Percentiles rank a stretch among this genome's conserved stretches.
Conservation (phyloP, 2,797 vertebrate species). For the Malurus leucopterus region DNA sequence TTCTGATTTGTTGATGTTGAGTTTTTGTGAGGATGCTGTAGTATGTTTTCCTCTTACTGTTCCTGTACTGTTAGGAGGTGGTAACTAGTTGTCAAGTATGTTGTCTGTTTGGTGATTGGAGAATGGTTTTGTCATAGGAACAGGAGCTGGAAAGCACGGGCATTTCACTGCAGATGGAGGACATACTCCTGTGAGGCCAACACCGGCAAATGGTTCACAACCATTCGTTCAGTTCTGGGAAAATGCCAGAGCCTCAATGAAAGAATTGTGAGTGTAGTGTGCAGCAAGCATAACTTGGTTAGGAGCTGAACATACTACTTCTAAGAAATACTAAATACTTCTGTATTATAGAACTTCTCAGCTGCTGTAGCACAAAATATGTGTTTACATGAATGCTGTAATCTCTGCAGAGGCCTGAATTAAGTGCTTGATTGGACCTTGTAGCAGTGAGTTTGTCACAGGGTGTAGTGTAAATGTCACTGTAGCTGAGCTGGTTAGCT, state of each 20-base stretch:
- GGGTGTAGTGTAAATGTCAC: background rate
- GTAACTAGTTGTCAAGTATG: background rate
- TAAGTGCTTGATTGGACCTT: background rate
- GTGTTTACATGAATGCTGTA: background rate
- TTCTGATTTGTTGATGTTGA: background rate
- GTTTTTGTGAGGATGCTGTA: background rate
- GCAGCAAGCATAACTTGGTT: background rate
- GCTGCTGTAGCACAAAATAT: background rate
- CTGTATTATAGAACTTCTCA: background rate
- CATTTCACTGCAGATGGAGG: background rate
- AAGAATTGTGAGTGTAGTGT: background rate
- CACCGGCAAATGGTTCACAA: background rate
- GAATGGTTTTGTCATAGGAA: background rate
- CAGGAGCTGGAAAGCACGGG: background rate
- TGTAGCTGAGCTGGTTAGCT: background rate
- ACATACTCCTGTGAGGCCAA: background rate
- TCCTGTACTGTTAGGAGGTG: background rate
- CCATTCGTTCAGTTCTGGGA: background rate
- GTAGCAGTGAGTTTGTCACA: background rate
- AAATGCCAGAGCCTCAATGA: background rate
- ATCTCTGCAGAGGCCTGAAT: background rate
- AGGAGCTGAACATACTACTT: background rate
- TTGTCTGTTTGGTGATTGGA: background rate
- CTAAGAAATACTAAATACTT: background rate
- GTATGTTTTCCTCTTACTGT: background rate